Conservation (phyloP, 2,797 vertebrate species). For the Cynodonichthys magdalenae region DNA sequence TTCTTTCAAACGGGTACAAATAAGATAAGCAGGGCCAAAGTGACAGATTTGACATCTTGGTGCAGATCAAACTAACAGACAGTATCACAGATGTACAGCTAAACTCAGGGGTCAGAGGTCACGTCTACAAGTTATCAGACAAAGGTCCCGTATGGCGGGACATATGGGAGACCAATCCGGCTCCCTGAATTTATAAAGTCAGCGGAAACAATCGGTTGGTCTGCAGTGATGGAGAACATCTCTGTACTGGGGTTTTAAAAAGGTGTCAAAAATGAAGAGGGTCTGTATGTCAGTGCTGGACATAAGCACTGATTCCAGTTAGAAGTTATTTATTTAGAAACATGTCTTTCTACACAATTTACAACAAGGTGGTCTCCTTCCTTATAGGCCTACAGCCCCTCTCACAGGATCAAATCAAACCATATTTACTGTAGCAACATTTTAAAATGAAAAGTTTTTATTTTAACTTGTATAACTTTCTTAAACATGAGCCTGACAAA, state of each 20-base stretch:
- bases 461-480: too few species aligned
- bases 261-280: constrained; percentile 1
- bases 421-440: too few species aligned
- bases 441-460: too few species aligned
- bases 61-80: constrained; percentile 6
- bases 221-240: background rate
- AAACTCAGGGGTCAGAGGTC: constrained; percentile 7
- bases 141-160: constrained; percentile 31
- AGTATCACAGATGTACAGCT: constrained; percentile 16
- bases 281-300: background rate
- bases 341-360: background rate
- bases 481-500: too few species aligned
- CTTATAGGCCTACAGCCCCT: too few species aligned
- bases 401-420: too few species aligned
- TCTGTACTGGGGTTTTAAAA: background rate
- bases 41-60: background rate
- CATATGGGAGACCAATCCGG: constrained; percentile 13
- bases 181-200: background rate
- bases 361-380: too few species aligned
- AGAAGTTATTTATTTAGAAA: constrained; percentile 1
- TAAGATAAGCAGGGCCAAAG: too few species aligned
- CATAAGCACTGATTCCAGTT: constrained; percentile 19
- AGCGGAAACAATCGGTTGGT: constrained; percentile 1
- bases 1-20: too few species aligned
- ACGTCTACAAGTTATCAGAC: constrained; percentile 29